Percentiles rank a stretch among this genome's conserved stretches.
These are phyloP conservation scores for Tenrec ecaudatus DNA, from an alignment of 2,113 vertebrate genomes.

Conservation along the genomic window DNA sequence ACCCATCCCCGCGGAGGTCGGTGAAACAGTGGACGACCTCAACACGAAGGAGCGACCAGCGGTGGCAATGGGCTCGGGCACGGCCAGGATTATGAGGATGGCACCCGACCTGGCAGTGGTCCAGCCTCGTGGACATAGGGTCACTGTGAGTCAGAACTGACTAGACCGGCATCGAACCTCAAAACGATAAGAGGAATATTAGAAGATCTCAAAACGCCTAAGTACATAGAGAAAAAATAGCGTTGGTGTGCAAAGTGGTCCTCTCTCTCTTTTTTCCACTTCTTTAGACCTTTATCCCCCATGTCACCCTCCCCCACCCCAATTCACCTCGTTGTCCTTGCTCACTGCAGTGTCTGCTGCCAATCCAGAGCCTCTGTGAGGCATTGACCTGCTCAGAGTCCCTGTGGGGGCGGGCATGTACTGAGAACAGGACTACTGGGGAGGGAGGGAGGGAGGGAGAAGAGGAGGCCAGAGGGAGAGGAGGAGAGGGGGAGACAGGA, in stretches of 20 bases:
- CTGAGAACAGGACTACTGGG: neutral
- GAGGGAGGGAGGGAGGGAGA: neutral
- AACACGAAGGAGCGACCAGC: too few species aligned
- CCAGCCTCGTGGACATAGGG: too few species aligned
- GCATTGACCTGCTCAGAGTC: constrained; percentile 13
- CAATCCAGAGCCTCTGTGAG: neutral
- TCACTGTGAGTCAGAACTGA: too few species aligned
- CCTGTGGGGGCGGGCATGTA: constrained; percentile 11
- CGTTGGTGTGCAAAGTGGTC: constrained; percentile 37
- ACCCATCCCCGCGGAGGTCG: too few species aligned
- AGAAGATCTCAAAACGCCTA: constrained; percentile 39
- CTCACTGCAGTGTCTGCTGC: neutral
- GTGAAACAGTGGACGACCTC: too few species aligned
- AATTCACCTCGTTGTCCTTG: constrained; percentile 47
- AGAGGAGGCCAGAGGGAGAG: neutral
- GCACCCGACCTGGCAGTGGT: too few species aligned
- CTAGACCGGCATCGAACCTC: neutral
- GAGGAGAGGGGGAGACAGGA: neutral
- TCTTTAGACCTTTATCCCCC: constrained; percentile 30
- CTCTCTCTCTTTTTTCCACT: constrained; percentile 4
- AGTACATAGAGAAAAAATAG: neutral
- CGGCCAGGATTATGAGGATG: too few species aligned
- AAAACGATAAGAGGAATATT: neutral
- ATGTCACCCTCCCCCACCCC: neutral
- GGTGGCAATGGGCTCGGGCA: too few species aligned